Percentiles rank a stretch among this genome's conserved stretches.
These are phyloP conservation scores for Rallus limicola DNA, from an alignment of 2,113 vertebrate genomes.

Conservation along the genomic window DNA sequence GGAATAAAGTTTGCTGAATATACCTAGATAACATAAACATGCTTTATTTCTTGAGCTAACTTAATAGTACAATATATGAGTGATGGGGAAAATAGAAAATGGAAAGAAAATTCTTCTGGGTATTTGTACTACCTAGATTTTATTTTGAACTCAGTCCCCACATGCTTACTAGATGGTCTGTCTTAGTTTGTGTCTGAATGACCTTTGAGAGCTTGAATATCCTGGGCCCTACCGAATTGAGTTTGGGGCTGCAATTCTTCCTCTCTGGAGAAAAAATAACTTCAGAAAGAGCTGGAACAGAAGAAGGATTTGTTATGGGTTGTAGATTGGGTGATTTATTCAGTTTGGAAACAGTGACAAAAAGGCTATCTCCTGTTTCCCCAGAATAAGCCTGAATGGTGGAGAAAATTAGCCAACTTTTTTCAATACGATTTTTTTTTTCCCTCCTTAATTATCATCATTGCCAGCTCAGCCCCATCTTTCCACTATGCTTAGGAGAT, in stretches of 20 bases:
- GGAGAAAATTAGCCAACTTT: slow-evolving; percentile 49
- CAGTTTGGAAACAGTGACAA: slow-evolving; percentile 50
- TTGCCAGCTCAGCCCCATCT: slow-evolving; percentile 35
- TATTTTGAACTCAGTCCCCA: slow-evolving; percentile 20
- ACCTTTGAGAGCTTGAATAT: slow-evolving; percentile 42
- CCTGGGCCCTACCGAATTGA: slow-evolving; percentile 23
- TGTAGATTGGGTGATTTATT: slow-evolving; percentile 48
- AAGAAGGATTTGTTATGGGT: slow-evolving; percentile 48
- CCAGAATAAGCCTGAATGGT: slow-evolving; percentile 26
- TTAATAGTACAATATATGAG: slow-evolving; percentile 47
- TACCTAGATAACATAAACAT: slow-evolving; percentile 52
- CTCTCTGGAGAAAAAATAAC: slow-evolving; percentile 31
- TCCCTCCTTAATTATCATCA: slow-evolving; percentile 32
- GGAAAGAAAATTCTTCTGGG: slow-evolving; percentile 65
- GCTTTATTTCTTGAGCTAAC: slow-evolving; percentile 60
- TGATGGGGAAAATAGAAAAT: slow-evolving; percentile 62
- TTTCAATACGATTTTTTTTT: not conserved
- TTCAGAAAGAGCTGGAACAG: slow-evolving; percentile 41
- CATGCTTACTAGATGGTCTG: slow-evolving; percentile 22
- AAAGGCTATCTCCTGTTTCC: not conserved
- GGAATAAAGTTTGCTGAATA: slow-evolving; percentile 44
- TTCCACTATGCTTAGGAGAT: slow-evolving; percentile 21
- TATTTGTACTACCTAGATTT: slow-evolving; percentile 50
- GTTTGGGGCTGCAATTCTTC: slow-evolving; percentile 29
- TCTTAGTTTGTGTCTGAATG: slow-evolving; percentile 52